Conservation (phyloP, 2,888 invertebrate genomes). For the Acanthoscelides obtectus region DNA sequence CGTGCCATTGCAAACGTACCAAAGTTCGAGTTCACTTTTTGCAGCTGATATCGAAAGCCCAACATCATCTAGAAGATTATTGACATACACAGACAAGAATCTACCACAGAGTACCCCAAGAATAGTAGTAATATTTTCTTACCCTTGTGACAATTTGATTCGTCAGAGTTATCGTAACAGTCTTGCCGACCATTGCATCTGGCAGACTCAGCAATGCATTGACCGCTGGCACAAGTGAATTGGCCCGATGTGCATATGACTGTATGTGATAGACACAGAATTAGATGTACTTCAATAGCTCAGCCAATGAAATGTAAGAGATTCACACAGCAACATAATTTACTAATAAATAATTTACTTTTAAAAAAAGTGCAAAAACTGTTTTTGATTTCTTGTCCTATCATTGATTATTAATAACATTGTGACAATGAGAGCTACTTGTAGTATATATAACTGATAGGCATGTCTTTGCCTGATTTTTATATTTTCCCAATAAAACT, state of each 20-base stretch:
- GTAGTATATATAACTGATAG: no score
- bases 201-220: constrained; percentile 53
- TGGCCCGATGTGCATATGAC: constrained; percentile 58
- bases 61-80: background rate
- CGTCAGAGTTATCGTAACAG: constrained; percentile 57
- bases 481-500: no score
- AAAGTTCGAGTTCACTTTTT: no score
- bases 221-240: constrained; percentile 59
- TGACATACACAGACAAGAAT: background rate
- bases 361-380: no score
- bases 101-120: background rate
- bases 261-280: background rate
- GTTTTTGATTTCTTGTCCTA: no score
- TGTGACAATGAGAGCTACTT: no score
- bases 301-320: background rate
- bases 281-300: background rate
- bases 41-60: background rate
- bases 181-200: constrained; percentile 59
- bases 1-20: no score
- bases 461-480: no score
- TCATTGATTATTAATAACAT: no score
- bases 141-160: constrained; percentile 47
- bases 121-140: background rate
- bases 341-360: no score
- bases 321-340: background rate